Percentiles rank a stretch among this genome's conserved stretches.
Evolutionary conservation across 2,113 vertebrate genomes (phyloP).

Genomic region (Vimba vimba): DNA sequence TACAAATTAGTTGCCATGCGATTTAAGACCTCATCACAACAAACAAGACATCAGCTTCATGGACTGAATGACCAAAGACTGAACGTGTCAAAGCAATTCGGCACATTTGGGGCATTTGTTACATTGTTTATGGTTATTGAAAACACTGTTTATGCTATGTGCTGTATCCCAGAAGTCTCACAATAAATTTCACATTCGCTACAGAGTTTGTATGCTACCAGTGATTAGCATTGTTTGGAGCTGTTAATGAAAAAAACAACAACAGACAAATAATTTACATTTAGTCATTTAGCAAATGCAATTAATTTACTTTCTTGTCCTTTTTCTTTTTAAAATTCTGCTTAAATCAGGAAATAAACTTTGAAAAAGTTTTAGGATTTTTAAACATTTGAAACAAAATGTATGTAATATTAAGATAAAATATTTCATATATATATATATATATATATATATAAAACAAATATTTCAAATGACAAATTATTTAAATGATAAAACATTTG

Average conservation of each 20-base stretch:
- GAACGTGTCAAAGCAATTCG: not conserved
- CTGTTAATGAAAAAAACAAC: not conserved
- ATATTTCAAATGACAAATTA: not conserved
- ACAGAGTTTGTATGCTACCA: not conserved
- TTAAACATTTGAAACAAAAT: too few species aligned
- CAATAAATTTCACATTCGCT: not conserved
- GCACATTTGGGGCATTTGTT: not conserved
- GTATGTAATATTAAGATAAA: too few species aligned
- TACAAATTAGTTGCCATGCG: constrained; percentile 8
- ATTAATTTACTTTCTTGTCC: not conserved
- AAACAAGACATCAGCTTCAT: not conserved
- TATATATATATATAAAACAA: too few species aligned
- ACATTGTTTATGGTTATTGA: not conserved
- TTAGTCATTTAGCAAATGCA: not conserved
- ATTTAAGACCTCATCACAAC: constrained; percentile 25
- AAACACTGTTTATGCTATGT: not conserved
- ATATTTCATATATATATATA: too few species aligned
- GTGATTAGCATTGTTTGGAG: not conserved
- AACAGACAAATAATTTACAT: not conserved
- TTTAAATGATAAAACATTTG: not conserved
- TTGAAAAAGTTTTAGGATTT: not conserved
- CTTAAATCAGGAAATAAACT: not conserved
- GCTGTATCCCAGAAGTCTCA: not conserved
- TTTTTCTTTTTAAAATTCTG: not conserved
- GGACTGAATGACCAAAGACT: not conserved